Evolutionary conservation across 2,888 invertebrate species (phyloP).

Genomic region (Heteromyza rotundicornis): DNA sequence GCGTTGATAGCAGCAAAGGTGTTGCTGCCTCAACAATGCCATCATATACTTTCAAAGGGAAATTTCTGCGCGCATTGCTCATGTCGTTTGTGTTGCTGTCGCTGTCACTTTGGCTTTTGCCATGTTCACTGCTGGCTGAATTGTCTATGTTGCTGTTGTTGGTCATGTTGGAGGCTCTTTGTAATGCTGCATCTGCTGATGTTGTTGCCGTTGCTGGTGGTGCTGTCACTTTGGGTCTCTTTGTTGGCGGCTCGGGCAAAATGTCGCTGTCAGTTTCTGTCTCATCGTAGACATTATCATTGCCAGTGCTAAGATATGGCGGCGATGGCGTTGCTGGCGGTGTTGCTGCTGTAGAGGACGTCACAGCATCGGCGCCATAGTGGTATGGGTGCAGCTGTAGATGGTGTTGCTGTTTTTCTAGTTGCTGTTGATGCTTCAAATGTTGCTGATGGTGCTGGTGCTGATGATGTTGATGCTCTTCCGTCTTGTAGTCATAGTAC

Average conservation of each 20-base stretch:
- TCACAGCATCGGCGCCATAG: slow-evolving; percentile 27
- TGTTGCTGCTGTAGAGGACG: slow-evolving; percentile 14
- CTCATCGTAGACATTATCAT: slow-evolving; percentile 48
- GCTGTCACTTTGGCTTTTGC: neutral
- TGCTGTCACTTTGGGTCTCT: slow-evolving; percentile 43
- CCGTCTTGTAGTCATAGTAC: slow-evolving; percentile 60
- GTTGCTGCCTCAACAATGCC: too few species aligned
- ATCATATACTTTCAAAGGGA: too few species aligned
- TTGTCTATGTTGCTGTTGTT: neutral
- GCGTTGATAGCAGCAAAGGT: too few species aligned
- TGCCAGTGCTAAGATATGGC: slow-evolving; percentile 29
- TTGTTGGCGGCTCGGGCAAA: slow-evolving; percentile 56
- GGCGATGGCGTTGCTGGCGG: slow-evolving; percentile 21
- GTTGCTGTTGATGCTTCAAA: slow-evolving; percentile 47
- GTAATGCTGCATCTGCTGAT: neutral
- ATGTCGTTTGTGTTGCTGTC: too few species aligned
- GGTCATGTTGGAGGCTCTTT: neutral
- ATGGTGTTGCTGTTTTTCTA: neutral
- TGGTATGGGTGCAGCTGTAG: slow-evolving; percentile 18
- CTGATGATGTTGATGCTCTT: slow-evolving; percentile 59
- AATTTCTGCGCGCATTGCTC: too few species aligned
- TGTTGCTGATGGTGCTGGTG: slow-evolving; percentile 57
- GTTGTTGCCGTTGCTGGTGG: slow-evolving; percentile 24
- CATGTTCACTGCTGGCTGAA: neutral
- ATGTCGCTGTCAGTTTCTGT: slow-evolving; percentile 56